A percentile compares a stretch with the other conserved stretches of the same genome.
phyloP scores from a whole-genome alignment of 2,113 vertebrate species.

The Atherinomorus stipes region DNA sequence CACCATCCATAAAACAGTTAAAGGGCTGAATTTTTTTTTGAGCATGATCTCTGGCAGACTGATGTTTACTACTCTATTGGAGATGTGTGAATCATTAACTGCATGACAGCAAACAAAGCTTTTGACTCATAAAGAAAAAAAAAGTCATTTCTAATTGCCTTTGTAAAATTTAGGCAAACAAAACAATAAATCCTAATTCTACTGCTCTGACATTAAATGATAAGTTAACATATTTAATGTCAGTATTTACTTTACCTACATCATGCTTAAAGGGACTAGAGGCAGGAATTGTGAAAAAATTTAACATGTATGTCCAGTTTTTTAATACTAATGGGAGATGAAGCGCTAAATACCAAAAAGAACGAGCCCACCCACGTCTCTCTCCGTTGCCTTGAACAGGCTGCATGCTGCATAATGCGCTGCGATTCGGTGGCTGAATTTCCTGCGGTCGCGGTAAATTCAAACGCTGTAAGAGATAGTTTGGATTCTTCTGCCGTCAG shows the following conservation, averaged over 20 bases:
- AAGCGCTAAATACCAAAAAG: too few species aligned
- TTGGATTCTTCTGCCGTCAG: too few species aligned
- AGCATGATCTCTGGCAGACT: constrained; percentile 30
- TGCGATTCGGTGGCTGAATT: too few species aligned
- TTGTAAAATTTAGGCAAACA: neutral
- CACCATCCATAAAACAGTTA: constrained; percentile 47
- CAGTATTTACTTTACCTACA: neutral
- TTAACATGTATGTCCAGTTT: too few species aligned
- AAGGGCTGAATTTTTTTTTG: constrained; percentile 23
- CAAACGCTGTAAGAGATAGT: too few species aligned
- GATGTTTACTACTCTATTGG: constrained; percentile 20
- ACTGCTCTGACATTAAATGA: neutral
- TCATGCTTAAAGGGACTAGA: neutral
- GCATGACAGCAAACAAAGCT: neutral
- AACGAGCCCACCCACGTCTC: too few species aligned
- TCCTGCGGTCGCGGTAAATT: too few species aligned
- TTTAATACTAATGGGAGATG: too few species aligned
- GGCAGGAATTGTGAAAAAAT: too few species aligned
- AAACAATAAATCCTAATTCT: neutral
- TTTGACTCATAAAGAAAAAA: neutral
- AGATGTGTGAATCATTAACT: constrained; percentile 22
- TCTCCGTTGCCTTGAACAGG: too few species aligned
- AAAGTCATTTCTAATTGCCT: neutral
- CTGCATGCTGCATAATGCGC: too few species aligned
- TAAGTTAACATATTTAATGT: neutral